Evolutionary conservation across 2,888 invertebrate species (phyloP), one percentile per base, ranked within the genome.

Genomic region (Autographa pulchrina): DNA sequence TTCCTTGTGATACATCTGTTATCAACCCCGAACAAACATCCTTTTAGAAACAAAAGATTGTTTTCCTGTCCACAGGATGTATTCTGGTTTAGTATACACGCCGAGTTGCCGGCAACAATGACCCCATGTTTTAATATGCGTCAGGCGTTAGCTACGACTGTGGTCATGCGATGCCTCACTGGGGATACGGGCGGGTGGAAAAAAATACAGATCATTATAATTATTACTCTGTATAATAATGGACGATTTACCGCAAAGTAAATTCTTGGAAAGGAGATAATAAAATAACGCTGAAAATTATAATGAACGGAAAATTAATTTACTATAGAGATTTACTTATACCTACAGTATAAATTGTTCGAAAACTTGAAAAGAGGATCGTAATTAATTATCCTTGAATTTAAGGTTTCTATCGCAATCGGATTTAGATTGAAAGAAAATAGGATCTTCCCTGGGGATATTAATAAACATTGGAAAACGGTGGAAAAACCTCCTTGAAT

Each of bases 91-190:
- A 87, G 86, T 91, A 91, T 89, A 90, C 91, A 89, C 64, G 70
- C 68, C 82, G 75, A 83, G 81, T 80, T 80, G 83, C 70, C 83
- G 85, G 87, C 88, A 90, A 92, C 92, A 92, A 92, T 92, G 89
- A 83, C 83, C 84, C 80, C 78, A 82, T 80, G 78, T 86, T 89
- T 92, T 89, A 84, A 84, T 93, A 93, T 92, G 91, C 93, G 68
- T 75, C 74, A 71, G 82, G 80, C 81, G 85, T 81, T 63, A 59
- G 65, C 69, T 74, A 73, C 75, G 74, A 70, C 74, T 74, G 72
- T 77, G 62, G 62, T 65, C 75, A 74, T 69, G 71, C 77, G 68
- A 56, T 72, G 68, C 72, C 70, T 71, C 74, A 73, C 72, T 64
- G 63, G 35, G 64, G 70, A 74, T 77, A 72, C 75, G 77, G 68